Evolutionary conservation across 2,113 vertebrate species (phyloP).

Genomic region (Lophotis ruficrista): DNA sequence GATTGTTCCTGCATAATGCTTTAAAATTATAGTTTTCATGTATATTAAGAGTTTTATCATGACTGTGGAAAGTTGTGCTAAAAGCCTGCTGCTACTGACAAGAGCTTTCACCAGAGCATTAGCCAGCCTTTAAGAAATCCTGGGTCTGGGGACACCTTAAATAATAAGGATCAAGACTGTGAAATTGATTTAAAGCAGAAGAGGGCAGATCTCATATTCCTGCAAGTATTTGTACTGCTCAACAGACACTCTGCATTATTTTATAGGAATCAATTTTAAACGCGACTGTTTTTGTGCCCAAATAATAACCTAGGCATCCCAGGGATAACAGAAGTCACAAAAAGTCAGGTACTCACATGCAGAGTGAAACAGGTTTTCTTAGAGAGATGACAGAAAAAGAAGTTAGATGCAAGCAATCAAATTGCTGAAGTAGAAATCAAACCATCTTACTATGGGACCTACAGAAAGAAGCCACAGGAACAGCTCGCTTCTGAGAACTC

Average conservation of each 20-base stretch:
- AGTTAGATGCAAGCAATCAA: neutral
- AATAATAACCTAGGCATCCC: neutral
- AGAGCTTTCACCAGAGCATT: neutral
- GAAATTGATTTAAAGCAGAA: constrained; percentile 31
- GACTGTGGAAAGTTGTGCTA: neutral
- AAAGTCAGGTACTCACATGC: neutral
- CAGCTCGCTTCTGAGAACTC: constrained; percentile 17
- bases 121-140: neutral
- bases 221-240: neutral
- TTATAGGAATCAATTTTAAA: neutral
- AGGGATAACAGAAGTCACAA: neutral
- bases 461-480: constrained; percentile 18
- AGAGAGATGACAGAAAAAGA: neutral
- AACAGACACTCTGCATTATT: neutral
- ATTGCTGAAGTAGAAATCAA: neutral
- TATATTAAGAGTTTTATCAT: neutral
- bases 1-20: neutral
- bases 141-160: neutral
- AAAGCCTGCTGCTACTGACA: neutral
- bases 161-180: neutral
- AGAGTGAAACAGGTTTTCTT: neutral
- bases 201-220: neutral
- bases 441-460: neutral
- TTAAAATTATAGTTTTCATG: neutral
- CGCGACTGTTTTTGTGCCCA: neutral